phyloP scores from a whole-genome alignment of 2,113 vertebrate genomes.

The Globicephala melas region DNA sequence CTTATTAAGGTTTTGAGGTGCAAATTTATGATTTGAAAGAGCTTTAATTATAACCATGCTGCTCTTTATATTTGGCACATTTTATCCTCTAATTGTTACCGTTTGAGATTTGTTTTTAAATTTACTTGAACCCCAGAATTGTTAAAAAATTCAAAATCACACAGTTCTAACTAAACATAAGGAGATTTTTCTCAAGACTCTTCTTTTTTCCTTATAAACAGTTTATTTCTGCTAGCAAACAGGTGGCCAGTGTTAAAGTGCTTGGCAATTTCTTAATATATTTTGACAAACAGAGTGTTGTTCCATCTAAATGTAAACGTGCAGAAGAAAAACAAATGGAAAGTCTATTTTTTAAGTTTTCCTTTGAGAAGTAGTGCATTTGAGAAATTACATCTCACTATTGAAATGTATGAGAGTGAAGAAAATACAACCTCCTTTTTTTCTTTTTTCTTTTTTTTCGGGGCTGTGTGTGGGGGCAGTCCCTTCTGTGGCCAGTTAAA shows the following conservation, averaged over 20 bases:
- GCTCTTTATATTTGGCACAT: neutral
- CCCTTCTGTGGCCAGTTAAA: constrained; percentile 86
- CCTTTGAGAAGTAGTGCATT: constrained; percentile 86
- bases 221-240: constrained; percentile 65
- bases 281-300: constrained; percentile 82
- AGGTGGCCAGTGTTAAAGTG: constrained; percentile 74
- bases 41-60: neutral
- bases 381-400: constrained; percentile 90
- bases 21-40: constrained; percentile 1
- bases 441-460: neutral
- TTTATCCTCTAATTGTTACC: neutral
- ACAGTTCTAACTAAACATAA: neutral
- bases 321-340: constrained; percentile 86
- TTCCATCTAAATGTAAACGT: constrained; percentile 92
- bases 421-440: constrained; percentile 83
- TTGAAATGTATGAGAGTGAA: constrained; percentile 86
- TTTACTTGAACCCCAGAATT: neutral
- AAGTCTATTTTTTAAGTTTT: constrained; percentile 89
- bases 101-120: neutral
- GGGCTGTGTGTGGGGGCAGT: constrained; percentile 41
- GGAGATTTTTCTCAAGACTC: constrained; percentile 46
- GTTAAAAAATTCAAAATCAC: neutral
- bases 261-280: constrained; percentile 82
- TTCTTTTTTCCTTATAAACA: constrained; percentile 42
- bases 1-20: constrained; percentile 12